Percentiles rank a stretch among this genome's conserved stretches.
Conservation (phyloP, 2,113 vertebrate genomes). For the Actenoides hombroni region DNA sequence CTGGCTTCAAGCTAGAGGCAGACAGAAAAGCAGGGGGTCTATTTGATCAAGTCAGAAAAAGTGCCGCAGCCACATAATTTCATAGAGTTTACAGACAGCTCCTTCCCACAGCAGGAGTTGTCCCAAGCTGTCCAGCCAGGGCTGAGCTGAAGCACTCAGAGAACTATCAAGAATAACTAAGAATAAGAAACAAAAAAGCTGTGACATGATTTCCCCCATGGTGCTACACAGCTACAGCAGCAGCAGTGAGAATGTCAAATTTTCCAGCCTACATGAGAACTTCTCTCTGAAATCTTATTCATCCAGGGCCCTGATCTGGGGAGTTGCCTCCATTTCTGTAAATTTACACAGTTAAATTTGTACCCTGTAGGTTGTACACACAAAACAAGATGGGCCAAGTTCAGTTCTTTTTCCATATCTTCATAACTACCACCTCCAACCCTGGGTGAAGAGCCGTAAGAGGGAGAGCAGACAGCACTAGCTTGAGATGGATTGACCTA, state of each 20-base stretch:
- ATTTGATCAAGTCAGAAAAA: neutral
- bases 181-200: neutral
- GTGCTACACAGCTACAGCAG: neutral
- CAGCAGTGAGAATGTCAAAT: neutral
- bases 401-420: neutral
- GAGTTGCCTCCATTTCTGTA: neutral
- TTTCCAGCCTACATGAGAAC: neutral
- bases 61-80: neutral
- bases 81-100: neutral
- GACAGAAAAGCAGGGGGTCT: neutral
- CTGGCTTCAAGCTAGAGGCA: neutral
- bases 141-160: neutral
- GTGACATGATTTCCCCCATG: neutral
- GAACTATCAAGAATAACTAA: neutral
- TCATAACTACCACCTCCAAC: neutral
- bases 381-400: neutral
- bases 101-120: neutral
- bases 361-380: neutral
- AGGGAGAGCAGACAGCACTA: neutral
- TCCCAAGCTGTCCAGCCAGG: neutral
- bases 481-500: neutral
- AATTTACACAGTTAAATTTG: neutral
- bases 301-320: neutral
- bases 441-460: neutral
- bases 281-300: neutral